Conservation (phyloP, 2,113 vertebrate genomes). For the Arvicanthis niloticus region DNA sequence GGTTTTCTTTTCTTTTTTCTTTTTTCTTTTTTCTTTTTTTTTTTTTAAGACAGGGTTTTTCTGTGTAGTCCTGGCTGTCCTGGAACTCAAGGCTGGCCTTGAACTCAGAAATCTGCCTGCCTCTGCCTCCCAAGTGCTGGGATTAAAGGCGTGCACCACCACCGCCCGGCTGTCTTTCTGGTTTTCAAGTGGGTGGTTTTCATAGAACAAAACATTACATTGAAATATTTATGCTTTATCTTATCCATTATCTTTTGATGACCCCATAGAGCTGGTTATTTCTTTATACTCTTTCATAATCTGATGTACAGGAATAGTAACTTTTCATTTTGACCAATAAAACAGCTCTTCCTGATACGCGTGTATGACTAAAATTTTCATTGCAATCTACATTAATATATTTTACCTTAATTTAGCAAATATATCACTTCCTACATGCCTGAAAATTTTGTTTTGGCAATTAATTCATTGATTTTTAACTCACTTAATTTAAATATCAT, state of each 20-base stretch:
- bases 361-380: neutral
- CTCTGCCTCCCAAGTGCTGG: too few species aligned
- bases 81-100: too few species aligned
- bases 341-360: neutral
- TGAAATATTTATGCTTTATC: neutral
- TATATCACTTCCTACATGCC: neutral
- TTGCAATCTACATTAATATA: neutral
- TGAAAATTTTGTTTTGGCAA: neutral
- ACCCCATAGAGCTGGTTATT: neutral
- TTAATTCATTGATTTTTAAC: conserved; percentile 7
- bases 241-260: neutral
- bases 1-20: too few species aligned
- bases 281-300: neutral
- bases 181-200: neutral
- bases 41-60: too few species aligned
- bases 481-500: neutral
- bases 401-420: conserved; percentile 22
- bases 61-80: too few species aligned
- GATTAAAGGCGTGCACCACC: too few species aligned
- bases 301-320: neutral
- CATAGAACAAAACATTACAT: neutral
- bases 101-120: too few species aligned
- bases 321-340: neutral
- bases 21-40: too few species aligned
- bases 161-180: neutral